These are phyloP conservation scores for Palaemon carinicauda DNA, from an alignment of 1,140 invertebrate genomes.

Conservation along the genomic window DNA sequence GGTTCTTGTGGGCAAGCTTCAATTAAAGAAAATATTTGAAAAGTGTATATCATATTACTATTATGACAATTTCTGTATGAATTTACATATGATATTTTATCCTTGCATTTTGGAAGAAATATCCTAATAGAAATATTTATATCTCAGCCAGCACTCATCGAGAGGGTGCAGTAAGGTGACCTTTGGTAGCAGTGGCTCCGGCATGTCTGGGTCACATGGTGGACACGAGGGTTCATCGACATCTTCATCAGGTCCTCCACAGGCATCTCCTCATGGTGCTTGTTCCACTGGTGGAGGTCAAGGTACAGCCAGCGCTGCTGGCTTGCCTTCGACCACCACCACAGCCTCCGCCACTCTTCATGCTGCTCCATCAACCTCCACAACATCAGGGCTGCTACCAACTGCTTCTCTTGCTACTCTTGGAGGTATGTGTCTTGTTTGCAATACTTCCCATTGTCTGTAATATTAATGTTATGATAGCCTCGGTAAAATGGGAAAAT, in stretches of 20 bases:
- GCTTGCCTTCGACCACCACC: conserved; percentile 10
- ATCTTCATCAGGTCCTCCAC: conserved; percentile 34
- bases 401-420: conserved; percentile 29
- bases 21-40: no score
- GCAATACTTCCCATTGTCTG: neutral
- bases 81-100: no score
- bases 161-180: conserved; percentile 44
- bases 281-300: neutral
- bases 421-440: conserved; percentile 37
- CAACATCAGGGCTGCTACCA: conserved; percentile 39
- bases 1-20: no score
- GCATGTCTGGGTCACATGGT: conserved; percentile 46
- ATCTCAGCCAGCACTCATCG: conserved; percentile 35
- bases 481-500: no score
- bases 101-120: no score
- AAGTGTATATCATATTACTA: no score
- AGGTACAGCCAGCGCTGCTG: neutral
- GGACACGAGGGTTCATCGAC: conserved; percentile 34
- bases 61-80: no score
- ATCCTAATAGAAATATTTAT: no score
- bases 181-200: conserved; percentile 39
- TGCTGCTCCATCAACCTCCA: conserved; percentile 42
- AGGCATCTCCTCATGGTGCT: neutral
- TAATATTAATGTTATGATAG: neutral
- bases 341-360: conserved; percentile 1